These are phyloP conservation scores for Sinohyriopsis cumingii DNA, from an alignment of 2,888 invertebrate species.

Conservation along the genomic window DNA sequence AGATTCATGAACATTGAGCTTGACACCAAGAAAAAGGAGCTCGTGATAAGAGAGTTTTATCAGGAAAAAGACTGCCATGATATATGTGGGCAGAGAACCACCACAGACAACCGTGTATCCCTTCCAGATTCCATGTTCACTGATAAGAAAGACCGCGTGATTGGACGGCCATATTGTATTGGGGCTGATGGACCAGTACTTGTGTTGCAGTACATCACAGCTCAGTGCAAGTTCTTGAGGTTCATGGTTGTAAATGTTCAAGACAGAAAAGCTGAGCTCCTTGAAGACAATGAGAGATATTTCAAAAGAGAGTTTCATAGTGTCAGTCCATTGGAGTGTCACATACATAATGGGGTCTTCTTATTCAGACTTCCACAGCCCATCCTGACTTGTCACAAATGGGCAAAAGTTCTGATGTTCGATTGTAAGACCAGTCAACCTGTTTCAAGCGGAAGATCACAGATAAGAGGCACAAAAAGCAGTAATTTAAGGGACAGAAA, in stretches of 20 bases:
- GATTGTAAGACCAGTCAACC: background rate
- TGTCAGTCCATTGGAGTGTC: slow-evolving; percentile 21
- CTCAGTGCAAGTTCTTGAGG: slow-evolving; percentile 14
- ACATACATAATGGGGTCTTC: slow-evolving; percentile 22
- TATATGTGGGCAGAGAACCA: background rate
- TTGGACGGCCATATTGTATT: slow-evolving; percentile 27
- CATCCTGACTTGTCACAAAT: slow-evolving; percentile 14
- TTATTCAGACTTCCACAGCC: slow-evolving; percentile 27
- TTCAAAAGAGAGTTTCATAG: slow-evolving; percentile 21
- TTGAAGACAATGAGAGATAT: slow-evolving; percentile 26
- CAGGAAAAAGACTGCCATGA: background rate
- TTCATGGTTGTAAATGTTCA: slow-evolving; percentile 22
- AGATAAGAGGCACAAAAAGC: slow-evolving; percentile 13
- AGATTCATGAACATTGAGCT: slow-evolving; percentile 11
- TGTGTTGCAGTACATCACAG: slow-evolving; percentile 20
- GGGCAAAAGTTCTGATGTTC: slow-evolving; percentile 18
- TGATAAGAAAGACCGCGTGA: slow-evolving; percentile 4
- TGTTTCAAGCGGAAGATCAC: background rate
- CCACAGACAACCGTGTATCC: background rate
- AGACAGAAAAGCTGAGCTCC: slow-evolving; percentile 4
- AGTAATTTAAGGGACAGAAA: slow-evolving; percentile 17
- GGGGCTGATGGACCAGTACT: slow-evolving; percentile 16
- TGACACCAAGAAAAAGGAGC: slow-evolving; percentile 2
- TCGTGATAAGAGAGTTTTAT: slow-evolving; percentile 15
- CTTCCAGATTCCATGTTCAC: too few species aligned